Conservation (phyloP, 2,888 invertebrate species). For the Cinara cedri region DNA sequence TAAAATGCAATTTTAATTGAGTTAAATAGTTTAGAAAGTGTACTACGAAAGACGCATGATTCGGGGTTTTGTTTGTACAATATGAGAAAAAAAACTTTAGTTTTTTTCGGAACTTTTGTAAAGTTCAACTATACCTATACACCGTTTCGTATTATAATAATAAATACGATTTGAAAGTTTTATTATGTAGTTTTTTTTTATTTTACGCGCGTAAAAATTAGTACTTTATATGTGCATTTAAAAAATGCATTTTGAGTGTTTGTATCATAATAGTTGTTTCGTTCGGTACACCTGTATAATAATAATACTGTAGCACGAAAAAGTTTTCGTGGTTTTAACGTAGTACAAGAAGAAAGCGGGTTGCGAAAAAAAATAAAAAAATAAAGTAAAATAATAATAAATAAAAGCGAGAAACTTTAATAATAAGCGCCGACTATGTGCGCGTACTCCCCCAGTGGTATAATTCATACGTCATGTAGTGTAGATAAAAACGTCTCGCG, state of each 20-base stretch:
- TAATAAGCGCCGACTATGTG: background rate
- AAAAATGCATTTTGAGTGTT: slow-evolving; percentile 19
- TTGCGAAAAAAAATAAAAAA: background rate
- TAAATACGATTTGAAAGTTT: slow-evolving; percentile 35
- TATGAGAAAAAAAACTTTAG: too few relatives aligned
- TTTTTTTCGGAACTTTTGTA: background rate
- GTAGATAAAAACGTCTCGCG: background rate
- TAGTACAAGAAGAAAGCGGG: background rate
- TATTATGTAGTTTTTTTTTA: background rate
- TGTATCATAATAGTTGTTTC: background rate
- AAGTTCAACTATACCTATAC: too few relatives aligned
- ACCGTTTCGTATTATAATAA: slow-evolving; percentile 7
- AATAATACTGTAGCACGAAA: background rate
- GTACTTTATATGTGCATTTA: background rate
- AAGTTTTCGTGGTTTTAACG: slow-evolving; percentile 5
- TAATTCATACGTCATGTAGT: slow-evolving; percentile 2
- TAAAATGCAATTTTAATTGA: background rate
- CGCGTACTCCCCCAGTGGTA: slow-evolving; percentile 6
- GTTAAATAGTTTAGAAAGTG: slow-evolving; percentile 8
- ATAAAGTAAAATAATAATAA: too few relatives aligned
- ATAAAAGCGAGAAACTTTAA: too few relatives aligned
- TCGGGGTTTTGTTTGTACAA: slow-evolving; percentile 1
- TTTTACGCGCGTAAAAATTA: background rate
- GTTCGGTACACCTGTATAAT: background rate
- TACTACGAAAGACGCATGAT: slow-evolving; percentile 5